Base-by-base conservation (phyloP, 2,797 vertebrate species). In the Scomberomorus guttatus region DNA sequence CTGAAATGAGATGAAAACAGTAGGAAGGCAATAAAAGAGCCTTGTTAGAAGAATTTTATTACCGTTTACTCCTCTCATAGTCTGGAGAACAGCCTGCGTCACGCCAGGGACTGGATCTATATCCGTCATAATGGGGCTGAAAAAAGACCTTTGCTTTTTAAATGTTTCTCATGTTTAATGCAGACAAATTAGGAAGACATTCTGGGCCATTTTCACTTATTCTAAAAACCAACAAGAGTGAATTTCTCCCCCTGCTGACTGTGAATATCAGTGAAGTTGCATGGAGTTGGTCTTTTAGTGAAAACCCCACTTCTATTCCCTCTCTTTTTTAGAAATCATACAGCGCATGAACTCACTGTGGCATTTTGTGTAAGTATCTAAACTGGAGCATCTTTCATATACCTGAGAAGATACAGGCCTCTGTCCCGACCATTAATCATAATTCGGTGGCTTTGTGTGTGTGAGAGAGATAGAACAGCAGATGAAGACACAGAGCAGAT, bases 11-110 rank as follows among this genome's bases (percentile, higher is more conserved):
- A 91, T 86, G 84, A 77, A 88, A 94, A 86, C 93, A 94, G 91
- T 86, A 51, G 92, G 91, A 90, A 76, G 89, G 90, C 87, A 88
- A 87, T 93, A 92, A 91, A 93, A 87, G 69, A 83, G 80, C 46
- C 89, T 91, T 88, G 88, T 92, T 93, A 92, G 84, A 83, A 83
- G 82, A 85, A 74, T 91, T 92, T 91, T 92, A 91, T 92, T 84
- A 89, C 81, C 63, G 54, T 86, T 86, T 78, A 64, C 79, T 74
- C 79, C n/a, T 32, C 65, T 81, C 60, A 39, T 72, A 72, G 83
- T 79, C 80, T 76, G 79, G 51, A 74, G 85, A 90, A 82, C 87
- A 90, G 90, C 61, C 85, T 79, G 83, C 56, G 17, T 89, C 90
- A 58, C 90, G 75, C 82, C 83, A 76, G 79, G 89, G 60, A 14